Percentiles rank a stretch among this genome's conserved stretches.
Evolutionary conservation across 2,888 invertebrate genomes (phyloP).

Genomic region (Lymantria monacha): DNA sequence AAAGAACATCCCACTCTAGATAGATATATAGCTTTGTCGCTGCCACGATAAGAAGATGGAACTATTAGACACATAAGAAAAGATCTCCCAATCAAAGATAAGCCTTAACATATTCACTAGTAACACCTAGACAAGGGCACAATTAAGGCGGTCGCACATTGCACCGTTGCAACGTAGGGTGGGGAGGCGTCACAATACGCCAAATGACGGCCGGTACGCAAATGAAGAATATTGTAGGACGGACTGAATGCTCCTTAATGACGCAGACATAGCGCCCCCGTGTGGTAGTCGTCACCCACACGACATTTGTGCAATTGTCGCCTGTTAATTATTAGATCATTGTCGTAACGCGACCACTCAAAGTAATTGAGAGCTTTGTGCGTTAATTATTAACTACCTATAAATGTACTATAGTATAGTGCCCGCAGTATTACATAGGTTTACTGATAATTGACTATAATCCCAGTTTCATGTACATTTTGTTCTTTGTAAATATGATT

Average conservation of each 20-base stretch:
- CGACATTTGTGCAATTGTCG: constrained; percentile 68
- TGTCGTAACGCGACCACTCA: constrained; percentile 39
- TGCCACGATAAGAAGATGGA: not conserved
- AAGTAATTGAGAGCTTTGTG: constrained; percentile 11
- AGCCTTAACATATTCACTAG: constrained; percentile 36
- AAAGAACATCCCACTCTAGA: too few species aligned
- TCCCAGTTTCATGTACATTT: too few species aligned
- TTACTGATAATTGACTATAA: too few species aligned
- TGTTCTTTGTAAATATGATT: too few species aligned
- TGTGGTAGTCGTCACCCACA: constrained; percentile 54
- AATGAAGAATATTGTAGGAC: constrained; percentile 82
- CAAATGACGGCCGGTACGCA: constrained; percentile 74
- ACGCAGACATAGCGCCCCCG: constrained; percentile 55
- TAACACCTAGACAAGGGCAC: constrained; percentile 69
- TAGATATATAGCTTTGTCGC: too few species aligned
- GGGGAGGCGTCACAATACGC: constrained; percentile 73
- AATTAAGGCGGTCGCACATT: constrained; percentile 71
- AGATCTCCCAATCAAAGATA: constrained; percentile 32
- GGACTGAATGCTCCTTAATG: constrained; percentile 79
- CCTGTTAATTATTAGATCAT: constrained; percentile 68
- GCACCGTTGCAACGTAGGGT: constrained; percentile 65
- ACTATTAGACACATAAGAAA: not conserved
- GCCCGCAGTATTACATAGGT: too few species aligned
- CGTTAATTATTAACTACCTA: constrained; percentile 20
- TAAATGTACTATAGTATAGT: not conserved